Evolutionary conservation across 2,888 invertebrate genomes (phyloP), one percentile per base, ranked within the genome.

Genomic region (Opisthograptis luteolata): DNA sequence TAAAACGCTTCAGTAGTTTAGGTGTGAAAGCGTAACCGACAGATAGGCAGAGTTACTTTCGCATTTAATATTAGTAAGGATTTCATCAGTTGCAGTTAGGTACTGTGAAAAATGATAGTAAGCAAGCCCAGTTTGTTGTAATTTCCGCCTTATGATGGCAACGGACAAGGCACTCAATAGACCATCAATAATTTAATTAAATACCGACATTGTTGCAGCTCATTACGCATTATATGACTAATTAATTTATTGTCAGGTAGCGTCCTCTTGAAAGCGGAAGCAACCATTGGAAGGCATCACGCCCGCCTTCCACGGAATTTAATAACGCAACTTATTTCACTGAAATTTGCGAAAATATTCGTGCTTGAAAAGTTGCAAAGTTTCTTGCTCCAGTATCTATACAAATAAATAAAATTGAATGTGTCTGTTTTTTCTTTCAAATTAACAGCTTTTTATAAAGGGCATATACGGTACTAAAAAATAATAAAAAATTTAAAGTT

Each of bases 301-400:
- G 13, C 24, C 10, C 35, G 12, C 24, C 24, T 46, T 13, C 17
- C 20, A n/a, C 13, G 35, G 32, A 50, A 40, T 44, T 34, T 35
- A 44, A 50, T 50, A 54, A 31, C 41, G 30, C 45, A 58, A 58
- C 58, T 37, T 58, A 52, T 54, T 55, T 53, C 34, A 55, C 57
- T 53, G 30, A 55, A 56, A 52, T 49, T 35, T 24, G 35, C 62
- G 52, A 62, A 54, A 56, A 55, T 40, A 62, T 60, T 62, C 56
- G 58, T 60, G 64, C 58, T 60, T 64, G 25, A 34, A 34, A 32
- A 34, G 19, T 34, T 34, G 14, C 25, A 10, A 31, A 20, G 10
- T 9, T 3, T 24, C 24, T 24, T 53, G 55, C 53, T 45, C 32
- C 15, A 9, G 14, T 40, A 20, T 15, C 22, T 22, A 22, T n/a